phyloP scores from a whole-genome alignment of 1,140 invertebrate genomes.

The Apolygus lucorum region DNA sequence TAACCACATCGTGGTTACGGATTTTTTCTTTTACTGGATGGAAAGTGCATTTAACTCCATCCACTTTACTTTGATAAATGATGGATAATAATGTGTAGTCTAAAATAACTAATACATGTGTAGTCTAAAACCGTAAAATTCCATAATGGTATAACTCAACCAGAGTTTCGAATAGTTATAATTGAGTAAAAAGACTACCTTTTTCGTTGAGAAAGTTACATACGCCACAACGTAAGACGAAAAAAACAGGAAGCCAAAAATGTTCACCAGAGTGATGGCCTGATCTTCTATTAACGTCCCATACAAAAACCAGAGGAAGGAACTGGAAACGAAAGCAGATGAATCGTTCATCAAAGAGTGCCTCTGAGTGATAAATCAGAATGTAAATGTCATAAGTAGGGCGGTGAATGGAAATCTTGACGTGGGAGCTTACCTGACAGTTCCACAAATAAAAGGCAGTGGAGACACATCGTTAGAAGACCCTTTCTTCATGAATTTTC shows the following conservation, averaged over 20 bases:
- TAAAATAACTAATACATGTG: too few relatives aligned
- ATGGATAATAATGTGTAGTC: too few relatives aligned
- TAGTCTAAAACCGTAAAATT: too few relatives aligned
- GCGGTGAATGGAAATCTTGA: background rate
- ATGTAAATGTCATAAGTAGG: background rate
- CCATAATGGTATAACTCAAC: too few relatives aligned
- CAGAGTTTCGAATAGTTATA: too few relatives aligned
- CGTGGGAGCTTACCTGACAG: slow-evolving; percentile 55
- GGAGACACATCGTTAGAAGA: slow-evolving; percentile 59
- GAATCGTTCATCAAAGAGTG: slow-evolving; percentile 31
- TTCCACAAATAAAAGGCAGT: slow-evolving; percentile 64
- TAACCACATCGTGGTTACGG: too few relatives aligned
- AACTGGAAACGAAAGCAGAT: slow-evolving; percentile 45
- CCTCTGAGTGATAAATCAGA: background rate
- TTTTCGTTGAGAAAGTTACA: slow-evolving; percentile 52
- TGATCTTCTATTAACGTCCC: slow-evolving; percentile 54
- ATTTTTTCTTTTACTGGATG: too few relatives aligned
- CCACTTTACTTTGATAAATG: too few relatives aligned
- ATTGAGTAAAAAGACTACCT: too few relatives aligned
- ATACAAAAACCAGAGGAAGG: slow-evolving; percentile 59
- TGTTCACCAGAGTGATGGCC: slow-evolving; percentile 58
- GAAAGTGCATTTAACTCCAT: too few relatives aligned
- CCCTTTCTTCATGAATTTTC: slow-evolving; percentile 53
- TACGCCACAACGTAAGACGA: slow-evolving; percentile 52
- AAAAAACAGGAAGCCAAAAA: slow-evolving; percentile 56